These are phyloP conservation scores for Plagodis dolabraria DNA, from an alignment of 2,888 invertebrate genomes.

Conservation along the genomic window DNA sequence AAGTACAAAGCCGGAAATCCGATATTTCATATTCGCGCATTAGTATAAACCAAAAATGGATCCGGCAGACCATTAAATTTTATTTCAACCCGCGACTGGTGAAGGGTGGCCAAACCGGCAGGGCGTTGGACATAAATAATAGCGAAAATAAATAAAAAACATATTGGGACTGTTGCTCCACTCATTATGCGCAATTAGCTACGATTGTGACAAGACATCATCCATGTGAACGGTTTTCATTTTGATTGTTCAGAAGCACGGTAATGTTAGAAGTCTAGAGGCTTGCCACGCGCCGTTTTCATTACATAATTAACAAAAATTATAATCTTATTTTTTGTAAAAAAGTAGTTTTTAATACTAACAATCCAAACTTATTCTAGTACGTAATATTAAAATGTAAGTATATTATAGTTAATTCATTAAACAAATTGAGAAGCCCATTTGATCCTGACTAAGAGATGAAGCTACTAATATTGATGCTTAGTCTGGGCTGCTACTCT, in stretches of 20 bases:
- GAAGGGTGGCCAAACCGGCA: slow-evolving; percentile 68
- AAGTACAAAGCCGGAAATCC: slow-evolving; percentile 70
- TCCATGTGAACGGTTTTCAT: slow-evolving; percentile 79
- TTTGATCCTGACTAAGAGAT: too few species aligned
- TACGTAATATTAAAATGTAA: too few species aligned
- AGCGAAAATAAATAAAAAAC: slow-evolving; percentile 64
- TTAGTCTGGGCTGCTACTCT: too few species aligned
- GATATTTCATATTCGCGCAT: slow-evolving; percentile 70
- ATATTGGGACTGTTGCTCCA: slow-evolving; percentile 76
- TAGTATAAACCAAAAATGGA: slow-evolving; percentile 57
- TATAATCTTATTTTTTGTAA: too few species aligned
- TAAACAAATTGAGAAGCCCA: too few species aligned
- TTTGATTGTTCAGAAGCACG: slow-evolving; percentile 50
- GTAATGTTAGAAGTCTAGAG: too few species aligned
- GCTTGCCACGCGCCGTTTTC: slow-evolving; percentile 51
- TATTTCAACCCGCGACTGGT: slow-evolving; percentile 70
- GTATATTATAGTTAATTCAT: too few species aligned
- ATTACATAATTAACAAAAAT: not conserved
- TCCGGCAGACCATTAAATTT: slow-evolving; percentile 79
- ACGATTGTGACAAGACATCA: slow-evolving; percentile 78
- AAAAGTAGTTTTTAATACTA: too few species aligned
- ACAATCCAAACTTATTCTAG: too few species aligned
- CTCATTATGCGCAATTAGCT: slow-evolving; percentile 85
- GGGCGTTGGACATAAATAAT: slow-evolving; percentile 80
- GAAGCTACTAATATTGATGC: too few species aligned